phyloP scores from a whole-genome alignment of 2,797 vertebrate genomes.

The Sparidentex hasta region DNA sequence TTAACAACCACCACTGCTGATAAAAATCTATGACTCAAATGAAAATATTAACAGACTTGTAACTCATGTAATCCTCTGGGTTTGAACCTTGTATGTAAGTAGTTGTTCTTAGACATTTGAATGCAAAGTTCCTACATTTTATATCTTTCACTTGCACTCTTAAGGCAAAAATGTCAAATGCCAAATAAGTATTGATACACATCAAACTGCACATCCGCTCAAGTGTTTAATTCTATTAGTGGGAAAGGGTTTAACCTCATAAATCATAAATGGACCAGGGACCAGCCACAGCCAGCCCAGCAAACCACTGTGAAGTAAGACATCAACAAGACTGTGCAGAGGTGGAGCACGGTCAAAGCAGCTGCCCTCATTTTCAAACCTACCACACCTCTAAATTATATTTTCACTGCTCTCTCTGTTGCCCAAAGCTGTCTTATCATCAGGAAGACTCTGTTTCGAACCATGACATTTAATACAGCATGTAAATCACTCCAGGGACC shows the following conservation, averaged over 20 bases:
- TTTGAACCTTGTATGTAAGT: too few species aligned
- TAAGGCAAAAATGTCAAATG: not conserved
- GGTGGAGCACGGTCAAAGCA: slow-evolving; percentile 20
- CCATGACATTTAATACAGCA: slow-evolving; percentile 95
- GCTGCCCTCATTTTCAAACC: slow-evolving; percentile 37
- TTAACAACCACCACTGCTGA: too few species aligned
- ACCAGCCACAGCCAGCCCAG: slow-evolving; percentile 20
- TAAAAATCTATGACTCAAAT: too few species aligned
- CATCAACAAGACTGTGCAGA: slow-evolving; percentile 42
- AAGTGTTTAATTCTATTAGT: slow-evolving; percentile 25
- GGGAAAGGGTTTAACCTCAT: slow-evolving; percentile 28
- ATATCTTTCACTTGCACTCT: slow-evolving; percentile 8
- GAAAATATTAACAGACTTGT: too few species aligned
- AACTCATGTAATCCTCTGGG: too few species aligned
- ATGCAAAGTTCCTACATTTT: too few species aligned
- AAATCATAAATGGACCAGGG: slow-evolving; percentile 38
- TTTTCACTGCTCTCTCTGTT: slow-evolving; percentile 59
- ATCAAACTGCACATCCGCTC: slow-evolving; percentile 26
- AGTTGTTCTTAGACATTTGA: too few species aligned
- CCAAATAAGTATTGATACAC: slow-evolving; percentile 15
- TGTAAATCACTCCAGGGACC: slow-evolving; percentile 95
- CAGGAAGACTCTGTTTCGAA: slow-evolving; percentile 88
- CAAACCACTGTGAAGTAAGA: slow-evolving; percentile 38
- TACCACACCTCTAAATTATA: slow-evolving; percentile 43
- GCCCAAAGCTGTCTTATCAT: slow-evolving; percentile 62